Evolutionary conservation across 2,113 vertebrate genomes (phyloP), one percentile per base, ranked within the genome.

Genomic region (Atrichornis clamosus): DNA sequence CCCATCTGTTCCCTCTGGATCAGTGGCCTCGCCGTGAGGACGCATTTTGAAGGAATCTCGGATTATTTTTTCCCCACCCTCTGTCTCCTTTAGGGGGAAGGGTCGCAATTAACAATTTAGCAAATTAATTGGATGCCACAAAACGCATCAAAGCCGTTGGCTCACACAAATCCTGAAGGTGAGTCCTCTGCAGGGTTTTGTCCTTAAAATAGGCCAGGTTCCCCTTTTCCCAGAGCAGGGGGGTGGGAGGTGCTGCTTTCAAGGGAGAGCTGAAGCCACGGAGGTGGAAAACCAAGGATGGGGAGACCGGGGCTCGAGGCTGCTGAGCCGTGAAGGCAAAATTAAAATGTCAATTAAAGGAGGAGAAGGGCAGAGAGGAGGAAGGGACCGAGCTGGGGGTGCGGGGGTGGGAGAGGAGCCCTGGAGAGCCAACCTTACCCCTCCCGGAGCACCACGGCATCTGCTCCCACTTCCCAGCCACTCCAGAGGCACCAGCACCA

Each of bases 1-100:
- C 39, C 84, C 73, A 33, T 20, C 26, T 2, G 15, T 19, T 70
- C 53, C 72, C 9, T 6, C 44, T 6, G 26, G 39, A 21, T 30
- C 27, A 30, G 20, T 3, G n/a, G 33, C 74, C 53, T 12, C 1
- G 5, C 13, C 42, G 22, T 3, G 4, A 49, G 9, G 18, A 62
- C 0, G 0, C 15, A 14, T 35, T 77, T 28, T n/a, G 73, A 39
- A 10, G 13, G 58, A 79, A 56, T n/a, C 28, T 13, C 37, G 9
- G 65, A 17, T 32, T 23, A 28, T 39, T 62, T 46, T 79, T 19
- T 5, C 6, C 17, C 9, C 3, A 4, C 15, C 9, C 28, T 6
- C 35, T 10, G 20, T 10, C 47, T 62, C 58, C 53, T 69, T 52
- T 39, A 11, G 30, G 37, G 13, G 9, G 13, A 21, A 53, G 15